phyloP scores from a whole-genome alignment of 2,888 invertebrate genomes.

The Miltochrista miniata region DNA sequence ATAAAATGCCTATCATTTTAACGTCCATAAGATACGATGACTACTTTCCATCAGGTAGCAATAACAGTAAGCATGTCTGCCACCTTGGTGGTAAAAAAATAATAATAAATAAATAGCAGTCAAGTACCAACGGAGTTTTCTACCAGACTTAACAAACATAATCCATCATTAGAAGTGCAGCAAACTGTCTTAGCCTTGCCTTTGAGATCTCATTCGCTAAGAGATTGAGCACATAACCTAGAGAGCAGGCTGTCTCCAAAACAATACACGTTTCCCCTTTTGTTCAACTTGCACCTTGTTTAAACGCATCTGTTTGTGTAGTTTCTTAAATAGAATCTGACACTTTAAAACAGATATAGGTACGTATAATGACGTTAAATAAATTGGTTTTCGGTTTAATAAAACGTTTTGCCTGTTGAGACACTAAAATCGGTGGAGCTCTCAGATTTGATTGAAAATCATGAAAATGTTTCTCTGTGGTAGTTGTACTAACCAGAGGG shows the following conservation, averaged over 20 bases:
- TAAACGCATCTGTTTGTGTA: slow-evolving; percentile 16
- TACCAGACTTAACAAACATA: background rate
- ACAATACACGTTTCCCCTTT: slow-evolving; percentile 20
- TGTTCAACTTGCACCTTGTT: slow-evolving; percentile 16
- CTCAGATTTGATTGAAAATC: too few species aligned
- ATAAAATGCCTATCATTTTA: too few species aligned
- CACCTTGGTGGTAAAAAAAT: too few species aligned
- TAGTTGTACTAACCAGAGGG: slow-evolving; percentile 1
- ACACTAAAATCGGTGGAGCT: too few species aligned
- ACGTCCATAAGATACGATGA: too few species aligned
- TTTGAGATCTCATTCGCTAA: slow-evolving; percentile 6
- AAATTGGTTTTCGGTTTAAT: too few species aligned
- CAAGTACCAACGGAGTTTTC: background rate
- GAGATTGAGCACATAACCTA: slow-evolving; percentile 9
- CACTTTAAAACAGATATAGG: slow-evolving; percentile 6
- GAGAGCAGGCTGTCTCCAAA: slow-evolving; percentile 15
- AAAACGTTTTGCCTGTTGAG: too few species aligned
- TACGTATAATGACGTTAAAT: too few species aligned
- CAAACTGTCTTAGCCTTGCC: slow-evolving; percentile 1
- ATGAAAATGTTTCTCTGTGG: too few species aligned
- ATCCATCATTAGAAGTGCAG: slow-evolving; percentile 2
- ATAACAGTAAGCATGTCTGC: too few species aligned
- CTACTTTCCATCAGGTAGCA: too few species aligned
- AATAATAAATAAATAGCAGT: too few species aligned
- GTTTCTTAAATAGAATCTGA: slow-evolving; percentile 9